These are phyloP conservation scores for Tangara arthus DNA, from an alignment of 2,797 vertebrate genomes.

Conservation along the genomic window DNA sequence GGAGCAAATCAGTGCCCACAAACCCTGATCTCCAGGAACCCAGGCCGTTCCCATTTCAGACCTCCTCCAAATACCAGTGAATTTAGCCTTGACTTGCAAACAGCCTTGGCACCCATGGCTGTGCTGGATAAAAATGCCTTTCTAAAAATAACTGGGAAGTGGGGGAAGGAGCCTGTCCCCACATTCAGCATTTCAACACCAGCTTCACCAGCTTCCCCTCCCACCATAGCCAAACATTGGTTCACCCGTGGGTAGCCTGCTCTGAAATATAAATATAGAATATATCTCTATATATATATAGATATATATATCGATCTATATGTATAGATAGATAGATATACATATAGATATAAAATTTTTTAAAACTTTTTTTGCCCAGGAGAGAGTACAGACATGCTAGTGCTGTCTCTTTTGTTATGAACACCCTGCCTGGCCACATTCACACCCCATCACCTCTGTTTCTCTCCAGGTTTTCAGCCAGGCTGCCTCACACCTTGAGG, in stretches of 20 bases:
- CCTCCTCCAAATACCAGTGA: not conserved
- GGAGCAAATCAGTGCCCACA: not conserved
- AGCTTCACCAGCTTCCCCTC: not conserved
- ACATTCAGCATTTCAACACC: not conserved
- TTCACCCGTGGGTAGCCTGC: not conserved
- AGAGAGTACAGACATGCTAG: not conserved
- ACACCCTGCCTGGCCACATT: not conserved
- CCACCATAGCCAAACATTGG: not conserved
- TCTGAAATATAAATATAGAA: not conserved
- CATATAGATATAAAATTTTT: no score
- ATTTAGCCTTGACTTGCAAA: not conserved
- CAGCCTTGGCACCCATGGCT: not conserved
- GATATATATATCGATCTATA: not conserved
- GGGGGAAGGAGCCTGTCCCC: not conserved
- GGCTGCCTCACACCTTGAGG: not conserved
- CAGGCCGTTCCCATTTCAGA: not conserved
- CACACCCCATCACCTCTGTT: not conserved
- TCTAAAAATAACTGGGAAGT: not conserved
- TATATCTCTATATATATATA: not conserved
- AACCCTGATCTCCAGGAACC: not conserved
- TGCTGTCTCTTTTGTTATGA: not conserved
- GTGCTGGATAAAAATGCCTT: not conserved
- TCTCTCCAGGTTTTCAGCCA: not conserved
- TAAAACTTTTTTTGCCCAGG: accelerated
- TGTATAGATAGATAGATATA: no score